phyloP scores from a whole-genome alignment of 2,888 invertebrate genomes.

The Drosophila algonquin region DNA sequence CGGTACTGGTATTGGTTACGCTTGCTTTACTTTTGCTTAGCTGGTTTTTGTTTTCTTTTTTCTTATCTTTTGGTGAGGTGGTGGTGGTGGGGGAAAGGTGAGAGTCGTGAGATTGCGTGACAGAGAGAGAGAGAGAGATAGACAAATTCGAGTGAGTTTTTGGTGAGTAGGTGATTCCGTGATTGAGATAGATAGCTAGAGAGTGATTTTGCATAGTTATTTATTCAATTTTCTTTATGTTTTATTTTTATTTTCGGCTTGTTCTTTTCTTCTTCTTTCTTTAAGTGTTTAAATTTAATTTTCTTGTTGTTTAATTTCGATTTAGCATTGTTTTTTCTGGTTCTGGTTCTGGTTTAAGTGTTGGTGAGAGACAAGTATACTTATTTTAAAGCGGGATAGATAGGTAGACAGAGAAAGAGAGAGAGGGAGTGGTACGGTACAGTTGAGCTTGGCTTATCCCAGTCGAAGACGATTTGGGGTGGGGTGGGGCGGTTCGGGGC shows the following conservation, averaged over 20 bases:
- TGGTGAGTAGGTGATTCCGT: slow-evolving; percentile 67
- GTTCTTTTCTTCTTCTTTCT: slow-evolving; percentile 5
- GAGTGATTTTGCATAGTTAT: slow-evolving; percentile 60
- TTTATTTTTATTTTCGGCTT: slow-evolving; percentile 30
- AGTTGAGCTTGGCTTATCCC: slow-evolving; percentile 4
- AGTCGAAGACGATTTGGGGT: slow-evolving; percentile 5
- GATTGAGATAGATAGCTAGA: slow-evolving; percentile 47
- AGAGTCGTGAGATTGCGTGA: slow-evolving; percentile 69
- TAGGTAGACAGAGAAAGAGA: not conserved
- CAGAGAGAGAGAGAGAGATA: slow-evolving; percentile 40
- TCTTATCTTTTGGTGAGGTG: slow-evolving; percentile 40
- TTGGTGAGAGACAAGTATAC: slow-evolving; percentile 27
- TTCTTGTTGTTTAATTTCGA: slow-evolving; percentile 14
- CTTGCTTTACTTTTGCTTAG: slow-evolving; percentile 24
- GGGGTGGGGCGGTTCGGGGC: not conserved
- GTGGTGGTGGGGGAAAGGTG: slow-evolving; percentile 29
- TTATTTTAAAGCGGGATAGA: slow-evolving; percentile 29
- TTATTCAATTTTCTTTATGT: slow-evolving; percentile 36
- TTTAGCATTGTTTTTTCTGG: slow-evolving; percentile 29
- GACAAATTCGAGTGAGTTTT: slow-evolving; percentile 38
- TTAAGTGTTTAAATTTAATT: slow-evolving; percentile 33
- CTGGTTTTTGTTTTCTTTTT: slow-evolving; percentile 28
- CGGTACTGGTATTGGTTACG: slow-evolving; percentile 16
- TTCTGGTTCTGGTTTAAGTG: not conserved
- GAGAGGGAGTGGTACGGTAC: slow-evolving; percentile 1